A percentile compares a stretch with the other conserved stretches of the same genome.
These are phyloP conservation scores for Epizoanthus scotinus DNA, from an alignment of 92 coral and sea anemone genomes.

Conservation along the genomic window DNA sequence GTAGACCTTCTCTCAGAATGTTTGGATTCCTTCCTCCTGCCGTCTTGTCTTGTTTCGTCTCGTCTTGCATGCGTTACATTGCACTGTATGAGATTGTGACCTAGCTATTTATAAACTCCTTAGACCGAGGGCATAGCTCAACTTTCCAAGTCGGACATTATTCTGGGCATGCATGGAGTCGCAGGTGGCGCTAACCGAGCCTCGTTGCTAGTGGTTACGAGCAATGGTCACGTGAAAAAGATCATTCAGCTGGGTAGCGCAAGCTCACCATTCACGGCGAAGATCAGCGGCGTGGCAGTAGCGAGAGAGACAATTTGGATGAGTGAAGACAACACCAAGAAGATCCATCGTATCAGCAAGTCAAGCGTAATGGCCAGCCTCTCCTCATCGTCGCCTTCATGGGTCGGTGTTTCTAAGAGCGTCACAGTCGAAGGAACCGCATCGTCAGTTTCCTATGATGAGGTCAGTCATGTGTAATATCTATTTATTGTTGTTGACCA, in stretches of 20 bases:
- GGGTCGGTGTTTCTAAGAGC: slow-evolving; percentile 61
- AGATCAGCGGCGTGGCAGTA: slow-evolving; percentile 84
- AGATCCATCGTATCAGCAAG: slow-evolving; percentile 67
- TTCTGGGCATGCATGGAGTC: slow-evolving; percentile 95
- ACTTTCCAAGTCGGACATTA: slow-evolving; percentile 66
- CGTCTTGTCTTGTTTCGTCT: too few relatives aligned
- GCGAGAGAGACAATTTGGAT: slow-evolving; percentile 85
- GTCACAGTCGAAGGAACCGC: slow-evolving; percentile 80
- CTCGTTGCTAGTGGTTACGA: slow-evolving; percentile 80
- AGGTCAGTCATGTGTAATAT: slow-evolving; percentile 43
- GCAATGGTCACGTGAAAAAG: slow-evolving; percentile 59
- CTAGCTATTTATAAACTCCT: not conserved
- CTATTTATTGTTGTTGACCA: too few relatives aligned
- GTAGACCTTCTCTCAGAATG: too few relatives aligned
- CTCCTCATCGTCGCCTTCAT: slow-evolving; percentile 64
- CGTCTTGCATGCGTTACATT: too few relatives aligned
- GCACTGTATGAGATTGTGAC: too few relatives aligned
- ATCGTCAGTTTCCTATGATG: slow-evolving; percentile 89
- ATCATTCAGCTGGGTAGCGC: slow-evolving; percentile 79
- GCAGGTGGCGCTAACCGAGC: slow-evolving; percentile 69
- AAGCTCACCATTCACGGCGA: slow-evolving; percentile 64
- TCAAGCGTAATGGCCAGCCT: slow-evolving; percentile 64
- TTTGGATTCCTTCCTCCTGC: too few relatives aligned
- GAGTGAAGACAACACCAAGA: slow-evolving; percentile 65
- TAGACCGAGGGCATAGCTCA: slow-evolving; percentile 71